Evolutionary conservation across 2,888 invertebrate genomes (phyloP).

Genomic region (Melangyna quadrimaculata): DNA sequence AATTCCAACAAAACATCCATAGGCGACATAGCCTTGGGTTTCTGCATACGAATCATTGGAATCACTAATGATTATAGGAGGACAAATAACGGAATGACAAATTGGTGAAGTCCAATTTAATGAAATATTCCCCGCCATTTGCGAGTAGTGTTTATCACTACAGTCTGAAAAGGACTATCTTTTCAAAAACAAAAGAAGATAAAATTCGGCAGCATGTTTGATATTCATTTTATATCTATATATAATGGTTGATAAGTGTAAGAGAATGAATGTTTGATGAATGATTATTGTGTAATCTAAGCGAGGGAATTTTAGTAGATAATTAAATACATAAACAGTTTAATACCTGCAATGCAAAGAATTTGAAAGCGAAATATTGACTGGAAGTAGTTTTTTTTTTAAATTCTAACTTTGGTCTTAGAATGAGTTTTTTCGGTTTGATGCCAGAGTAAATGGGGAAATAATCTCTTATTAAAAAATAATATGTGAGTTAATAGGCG

Average conservation of each 20-base stretch:
- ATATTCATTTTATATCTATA: background rate
- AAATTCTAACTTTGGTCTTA: background rate
- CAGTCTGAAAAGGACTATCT: constrained; percentile 1
- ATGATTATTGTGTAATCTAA: background rate
- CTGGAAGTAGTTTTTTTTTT: background rate
- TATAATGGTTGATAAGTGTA: background rate
- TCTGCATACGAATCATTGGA: background rate
- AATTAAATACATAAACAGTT: background rate
- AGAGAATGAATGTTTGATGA: background rate
- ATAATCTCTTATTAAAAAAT: too few species aligned
- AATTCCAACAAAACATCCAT: constrained; percentile 8
- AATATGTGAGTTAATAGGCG: too few species aligned
- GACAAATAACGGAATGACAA: background rate
- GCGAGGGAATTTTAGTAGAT: background rate
- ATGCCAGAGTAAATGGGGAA: background rate
- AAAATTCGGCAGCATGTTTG: background rate
- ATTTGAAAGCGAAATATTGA: background rate
- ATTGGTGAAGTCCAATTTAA: background rate
- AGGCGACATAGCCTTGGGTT: background rate
- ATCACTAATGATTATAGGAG: background rate
- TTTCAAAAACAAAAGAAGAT: background rate
- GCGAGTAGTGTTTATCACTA: background rate
- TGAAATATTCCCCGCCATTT: background rate
- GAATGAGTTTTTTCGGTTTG: background rate
- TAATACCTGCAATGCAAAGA: background rate